These are phyloP conservation scores for Clitarchus hookeri DNA, from an alignment of 2,888 invertebrate genomes.

Conservation along the genomic window DNA sequence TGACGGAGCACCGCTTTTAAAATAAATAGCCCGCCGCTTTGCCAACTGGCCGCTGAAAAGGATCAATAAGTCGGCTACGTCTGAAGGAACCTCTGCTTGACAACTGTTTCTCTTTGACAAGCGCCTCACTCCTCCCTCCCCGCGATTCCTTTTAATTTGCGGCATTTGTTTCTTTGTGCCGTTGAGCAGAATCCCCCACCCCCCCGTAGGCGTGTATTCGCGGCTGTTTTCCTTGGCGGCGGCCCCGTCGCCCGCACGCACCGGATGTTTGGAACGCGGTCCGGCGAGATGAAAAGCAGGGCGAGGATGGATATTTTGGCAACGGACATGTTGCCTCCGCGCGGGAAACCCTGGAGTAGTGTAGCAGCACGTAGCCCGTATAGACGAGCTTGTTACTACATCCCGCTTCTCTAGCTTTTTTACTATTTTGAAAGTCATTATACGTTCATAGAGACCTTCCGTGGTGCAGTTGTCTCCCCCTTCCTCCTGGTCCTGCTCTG, in stretches of 20 bases:
- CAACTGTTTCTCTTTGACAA: slow-evolving; percentile 8
- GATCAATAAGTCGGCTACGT: not conserved
- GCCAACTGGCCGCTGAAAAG: not conserved
- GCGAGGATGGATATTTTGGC: not conserved
- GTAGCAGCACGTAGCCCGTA: too few species aligned
- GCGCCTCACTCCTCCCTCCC: not conserved
- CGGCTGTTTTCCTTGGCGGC: slow-evolving; percentile 8
- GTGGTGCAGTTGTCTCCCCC: too few species aligned
- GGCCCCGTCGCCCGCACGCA: not conserved
- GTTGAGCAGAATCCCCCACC: not conserved
- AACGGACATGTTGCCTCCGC: not conserved
- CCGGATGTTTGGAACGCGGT: not conserved
- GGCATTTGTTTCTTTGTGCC: slow-evolving; percentile 3
- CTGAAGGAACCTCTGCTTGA: not conserved
- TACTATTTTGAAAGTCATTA: too few species aligned
- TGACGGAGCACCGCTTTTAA: not conserved
- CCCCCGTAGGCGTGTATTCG: not conserved
- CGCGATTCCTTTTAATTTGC: not conserved
- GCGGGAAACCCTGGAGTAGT: too few species aligned
- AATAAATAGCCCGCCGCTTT: not conserved
- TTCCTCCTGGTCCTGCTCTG: too few species aligned
- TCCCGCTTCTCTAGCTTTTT: too few species aligned
- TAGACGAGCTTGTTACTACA: too few species aligned
- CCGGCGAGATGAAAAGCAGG: not conserved
- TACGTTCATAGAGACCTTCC: too few species aligned